These are phyloP conservation scores for Bothrops alternatus DNA, from an alignment of 2,797 vertebrate genomes.

Conservation along the genomic window DNA sequence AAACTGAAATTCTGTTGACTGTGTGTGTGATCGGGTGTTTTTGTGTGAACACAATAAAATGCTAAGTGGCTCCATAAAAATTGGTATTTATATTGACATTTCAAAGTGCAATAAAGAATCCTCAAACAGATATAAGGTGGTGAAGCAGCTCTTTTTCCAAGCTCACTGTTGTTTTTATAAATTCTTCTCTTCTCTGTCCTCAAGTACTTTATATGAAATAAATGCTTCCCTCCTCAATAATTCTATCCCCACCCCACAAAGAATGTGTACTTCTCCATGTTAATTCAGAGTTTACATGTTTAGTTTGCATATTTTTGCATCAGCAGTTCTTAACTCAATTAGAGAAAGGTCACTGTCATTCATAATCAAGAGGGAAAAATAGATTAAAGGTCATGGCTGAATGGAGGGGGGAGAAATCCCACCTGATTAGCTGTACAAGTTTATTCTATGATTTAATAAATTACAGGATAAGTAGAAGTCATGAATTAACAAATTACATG, in stretches of 20 bases:
- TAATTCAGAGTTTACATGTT: constrained; percentile 79
- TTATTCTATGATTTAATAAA: constrained; percentile 72
- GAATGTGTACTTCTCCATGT: constrained; percentile 69
- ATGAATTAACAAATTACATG: constrained; percentile 76
- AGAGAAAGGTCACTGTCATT: constrained; percentile 82
- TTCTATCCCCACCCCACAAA: constrained; percentile 44
- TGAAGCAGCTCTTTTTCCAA: constrained; percentile 55
- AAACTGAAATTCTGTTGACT: constrained; percentile 61
- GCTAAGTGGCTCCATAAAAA: constrained; percentile 69
- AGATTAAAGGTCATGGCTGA: constrained; percentile 81
- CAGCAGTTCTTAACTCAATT: constrained; percentile 76
- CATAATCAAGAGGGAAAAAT: constrained; percentile 77
- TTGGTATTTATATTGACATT: constrained; percentile 73
- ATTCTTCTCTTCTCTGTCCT: constrained; percentile 48
- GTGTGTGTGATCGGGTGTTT: constrained; percentile 57
- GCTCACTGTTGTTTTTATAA: constrained; percentile 50
- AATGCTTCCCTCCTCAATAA: constrained; percentile 61
- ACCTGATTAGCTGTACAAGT: constrained; percentile 74
- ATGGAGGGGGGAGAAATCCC: constrained; percentile 57
- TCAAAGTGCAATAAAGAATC: constrained; percentile 66
- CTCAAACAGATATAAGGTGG: constrained; percentile 62
- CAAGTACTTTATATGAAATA: constrained; percentile 61
- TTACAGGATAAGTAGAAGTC: constrained; percentile 74
- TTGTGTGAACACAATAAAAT: constrained; percentile 62
- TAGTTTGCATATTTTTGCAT: constrained; percentile 81